Base-by-base conservation (phyloP, 2,888 invertebrate genomes). In the Eumacrocentrus americanus region DNA sequence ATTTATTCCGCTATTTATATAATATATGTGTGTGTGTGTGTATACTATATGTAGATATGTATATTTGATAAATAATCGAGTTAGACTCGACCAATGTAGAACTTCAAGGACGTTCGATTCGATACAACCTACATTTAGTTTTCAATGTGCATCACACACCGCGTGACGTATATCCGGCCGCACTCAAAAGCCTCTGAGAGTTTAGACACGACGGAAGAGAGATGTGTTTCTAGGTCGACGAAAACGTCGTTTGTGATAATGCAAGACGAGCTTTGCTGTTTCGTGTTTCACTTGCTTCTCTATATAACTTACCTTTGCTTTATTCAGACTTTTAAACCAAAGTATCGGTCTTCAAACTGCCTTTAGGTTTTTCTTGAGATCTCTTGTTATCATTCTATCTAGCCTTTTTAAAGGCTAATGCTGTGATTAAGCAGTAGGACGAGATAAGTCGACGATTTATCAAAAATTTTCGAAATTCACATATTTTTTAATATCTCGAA, bases 11-110 rank as follows among this genome's bases (percentile, higher is more conserved):
- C n/a, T n/a, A n/a, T n/a, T n/a, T n/a, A n/a, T n/a, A n/a, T n/a
- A n/a, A n/a, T n/a, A 29, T 29, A 4, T 29, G 29, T 29, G 29
- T 29, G 29, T 29, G 29, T 29, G 55, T 51, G 56, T 60, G 53
- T 56, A 52, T 55, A 55, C 56, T 62, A 60, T 60, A 62, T 62
- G 62, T 51, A 7, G n/a, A n/a, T n/a, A n/a, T n/a, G n/a, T n/a
- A n/a, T n/a, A n/a, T n/a, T n/a, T 46, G 55, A 52, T 51, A 56
- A 62, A 62, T 62, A 29, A 29, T 29, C 29, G 9, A 4, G 9
- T 9, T 6, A 6, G 5, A 29, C 4, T 4, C 29, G 9, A 9
- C 29, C 29, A 9, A 9, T 29, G 5, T 29, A 29, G 29, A 29
- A 29, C 29, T 29, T 4, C 29, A 9, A 29, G 29, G 29, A 29